Base-by-base conservation (phyloP, 2,113 vertebrate genomes). In the Lampris incognitus region DNA sequence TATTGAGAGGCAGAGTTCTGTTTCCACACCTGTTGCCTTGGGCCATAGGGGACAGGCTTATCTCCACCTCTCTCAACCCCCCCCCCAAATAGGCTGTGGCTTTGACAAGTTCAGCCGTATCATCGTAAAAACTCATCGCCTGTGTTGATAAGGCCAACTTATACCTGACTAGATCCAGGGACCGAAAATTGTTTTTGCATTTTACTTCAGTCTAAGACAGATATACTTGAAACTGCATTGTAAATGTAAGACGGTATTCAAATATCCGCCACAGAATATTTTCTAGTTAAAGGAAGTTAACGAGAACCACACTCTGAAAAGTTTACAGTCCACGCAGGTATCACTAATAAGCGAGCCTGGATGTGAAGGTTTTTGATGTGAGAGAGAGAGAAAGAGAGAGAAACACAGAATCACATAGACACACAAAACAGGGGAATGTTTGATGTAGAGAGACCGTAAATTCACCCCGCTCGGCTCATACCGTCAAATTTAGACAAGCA, bases 1-100 rank as follows among this genome's bases (percentile, higher is more conserved):
- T 68, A 83, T 66, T 55, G 75, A 80, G 84, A 69, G 73, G 46
- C 64, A 63, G 49, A 67, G 84, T 82, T 85, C 76, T 11, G 87
- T 78, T 88, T 90, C 85, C 79, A 86, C 93, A 94, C 92, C 92
- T 94, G 94, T 94, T 89, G 87, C 74, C 69, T 66, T 44, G 88
- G 85, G 65, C 81, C 79, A 71, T 58, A 40, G 80, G 85, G 84
- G 79, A 85, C 76, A 40, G 57, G 69, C 82, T 24, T 83, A 81
- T 83, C 74, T 68, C 71, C 83, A 82, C 81, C 65, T 67, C 79
- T 42, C 77, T 85, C 82, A 55, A 55, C 72, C 81, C 72, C 50
- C 67, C 66, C 37, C 81, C 80, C 66, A 72, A 65, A 49, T 9
- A 60, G 61, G 67, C 66, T 42, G 65, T 75, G 76, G 72, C 60